A percentile compares a stretch with the other conserved stretches of the same genome.
Evolutionary conservation across 2,113 vertebrate species (phyloP).

Genomic region (Monopterus albus): DNA sequence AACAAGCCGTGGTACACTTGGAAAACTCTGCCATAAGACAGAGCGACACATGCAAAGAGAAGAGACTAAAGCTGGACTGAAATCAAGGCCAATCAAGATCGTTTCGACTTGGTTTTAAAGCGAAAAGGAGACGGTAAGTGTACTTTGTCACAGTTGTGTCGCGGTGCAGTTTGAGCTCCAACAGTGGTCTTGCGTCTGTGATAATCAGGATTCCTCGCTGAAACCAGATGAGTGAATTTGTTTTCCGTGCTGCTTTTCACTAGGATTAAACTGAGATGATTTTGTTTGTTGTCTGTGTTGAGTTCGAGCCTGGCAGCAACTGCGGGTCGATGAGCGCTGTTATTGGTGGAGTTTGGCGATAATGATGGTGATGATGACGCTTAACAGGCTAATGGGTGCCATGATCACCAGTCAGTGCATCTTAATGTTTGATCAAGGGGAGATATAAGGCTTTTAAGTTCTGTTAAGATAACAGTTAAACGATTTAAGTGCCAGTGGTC

Average conservation of each 20-base stretch:
- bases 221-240: not conserved
- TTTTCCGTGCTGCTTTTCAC: slow-evolving; percentile 11
- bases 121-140: slow-evolving; percentile 43
- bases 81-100: not conserved
- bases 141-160: not conserved
- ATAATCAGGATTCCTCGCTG: slow-evolving; percentile 8
- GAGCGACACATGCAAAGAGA: slow-evolving; percentile 9
- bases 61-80: not conserved
- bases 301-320: slow-evolving; percentile 18
- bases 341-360: slow-evolving; percentile 11
- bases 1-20: slow-evolving; percentile 34
- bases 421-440: no score
- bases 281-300: not conserved
- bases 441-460: no score
- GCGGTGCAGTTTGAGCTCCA: slow-evolving; percentile 18
- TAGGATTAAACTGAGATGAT: not conserved
- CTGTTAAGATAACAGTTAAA: no score
- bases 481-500: not conserved
- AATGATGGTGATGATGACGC: slow-evolving; percentile 42
- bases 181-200: not conserved
- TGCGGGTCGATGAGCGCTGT: slow-evolving; percentile 10
- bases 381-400: slow-evolving; percentile 24
- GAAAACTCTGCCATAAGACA: slow-evolving; percentile 39
- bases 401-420: not conserved
- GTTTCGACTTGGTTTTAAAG: not conserved